Evolutionary conservation across 2,888 invertebrate species (phyloP).

Genomic region (Onthophagus sagittarius): DNA sequence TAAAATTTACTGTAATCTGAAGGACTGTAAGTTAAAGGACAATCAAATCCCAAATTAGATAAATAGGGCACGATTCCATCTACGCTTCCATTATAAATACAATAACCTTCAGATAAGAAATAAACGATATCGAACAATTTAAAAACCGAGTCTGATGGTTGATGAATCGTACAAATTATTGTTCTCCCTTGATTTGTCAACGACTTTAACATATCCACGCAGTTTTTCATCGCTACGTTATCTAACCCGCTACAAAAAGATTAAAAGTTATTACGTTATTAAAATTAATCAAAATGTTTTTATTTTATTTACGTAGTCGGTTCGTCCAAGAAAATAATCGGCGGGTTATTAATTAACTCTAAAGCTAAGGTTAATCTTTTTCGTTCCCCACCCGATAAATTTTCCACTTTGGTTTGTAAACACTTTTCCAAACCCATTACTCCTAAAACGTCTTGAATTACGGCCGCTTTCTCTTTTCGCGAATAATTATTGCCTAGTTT

Average conservation of each 20-base stretch:
- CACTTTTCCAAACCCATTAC: slow-evolving; percentile 71
- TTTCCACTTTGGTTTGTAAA: slow-evolving; percentile 66
- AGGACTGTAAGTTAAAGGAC: slow-evolving; percentile 71
- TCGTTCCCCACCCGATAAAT: slow-evolving; percentile 85
- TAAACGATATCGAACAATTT: slow-evolving; percentile 64
- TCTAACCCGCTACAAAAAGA: slow-evolving; percentile 64
- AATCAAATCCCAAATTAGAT: slow-evolving; percentile 57
- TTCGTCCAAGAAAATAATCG: slow-evolving; percentile 91
- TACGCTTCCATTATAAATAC: slow-evolving; percentile 58
- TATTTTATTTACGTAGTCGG: slow-evolving; percentile 77
- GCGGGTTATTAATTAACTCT: slow-evolving; percentile 91
- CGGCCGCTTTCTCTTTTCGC: slow-evolving; percentile 60
- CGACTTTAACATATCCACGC: slow-evolving; percentile 64
- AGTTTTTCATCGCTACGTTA: slow-evolving; percentile 68
- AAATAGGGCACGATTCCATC: slow-evolving; percentile 63
- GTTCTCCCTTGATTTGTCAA: slow-evolving; percentile 70
- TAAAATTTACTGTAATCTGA: slow-evolving; percentile 56
- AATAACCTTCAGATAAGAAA: slow-evolving; percentile 23
- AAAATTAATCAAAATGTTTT: not conserved
- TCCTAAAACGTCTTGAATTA: slow-evolving; percentile 77
- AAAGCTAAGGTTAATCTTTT: slow-evolving; percentile 91
- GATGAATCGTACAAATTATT: slow-evolving; percentile 77
- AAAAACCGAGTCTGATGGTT: slow-evolving; percentile 74
- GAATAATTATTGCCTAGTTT: slow-evolving; percentile 71
- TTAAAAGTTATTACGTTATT: not conserved